A percentile compares a stretch with the other conserved stretches of the same genome.
Evolutionary conservation across 2,113 vertebrate genomes (phyloP).

Genomic region (Cyanoderma ruficeps): DNA sequence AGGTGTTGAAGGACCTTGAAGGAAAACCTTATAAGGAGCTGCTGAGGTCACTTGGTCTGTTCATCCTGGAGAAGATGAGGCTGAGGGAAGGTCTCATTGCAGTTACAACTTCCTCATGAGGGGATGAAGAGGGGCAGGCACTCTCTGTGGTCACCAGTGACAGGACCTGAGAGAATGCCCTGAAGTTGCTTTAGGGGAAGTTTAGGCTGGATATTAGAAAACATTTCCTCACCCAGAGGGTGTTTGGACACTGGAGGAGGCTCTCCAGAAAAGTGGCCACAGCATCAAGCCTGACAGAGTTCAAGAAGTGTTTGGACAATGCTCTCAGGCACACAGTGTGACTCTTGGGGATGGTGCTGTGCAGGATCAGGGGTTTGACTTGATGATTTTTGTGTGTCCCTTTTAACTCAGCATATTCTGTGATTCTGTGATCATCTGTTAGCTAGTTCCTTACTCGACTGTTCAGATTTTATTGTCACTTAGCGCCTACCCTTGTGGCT

Average conservation of each 20-base stretch:
- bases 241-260: background rate
- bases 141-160: background rate
- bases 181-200: background rate
- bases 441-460: background rate
- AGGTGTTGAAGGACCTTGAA: background rate
- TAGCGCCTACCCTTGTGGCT: background rate
- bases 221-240: background rate
- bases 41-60: background rate
- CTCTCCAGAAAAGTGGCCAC: background rate
- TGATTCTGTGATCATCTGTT: background rate
- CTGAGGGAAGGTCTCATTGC: background rate
- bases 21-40: accelerated
- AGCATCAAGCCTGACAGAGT: background rate
- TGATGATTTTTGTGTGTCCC: background rate
- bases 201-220: background rate
- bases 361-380: background rate
- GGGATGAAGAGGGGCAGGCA: background rate
- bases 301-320: background rate
- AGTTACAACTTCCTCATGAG: accelerated
- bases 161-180: background rate
- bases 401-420: background rate
- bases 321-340: background rate
- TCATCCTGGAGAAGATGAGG: background rate
- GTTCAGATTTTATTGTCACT: background rate
- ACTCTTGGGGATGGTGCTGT: background rate